phyloP scores from a whole-genome alignment of 2,113 vertebrate species.

The Condylura cristata region DNA sequence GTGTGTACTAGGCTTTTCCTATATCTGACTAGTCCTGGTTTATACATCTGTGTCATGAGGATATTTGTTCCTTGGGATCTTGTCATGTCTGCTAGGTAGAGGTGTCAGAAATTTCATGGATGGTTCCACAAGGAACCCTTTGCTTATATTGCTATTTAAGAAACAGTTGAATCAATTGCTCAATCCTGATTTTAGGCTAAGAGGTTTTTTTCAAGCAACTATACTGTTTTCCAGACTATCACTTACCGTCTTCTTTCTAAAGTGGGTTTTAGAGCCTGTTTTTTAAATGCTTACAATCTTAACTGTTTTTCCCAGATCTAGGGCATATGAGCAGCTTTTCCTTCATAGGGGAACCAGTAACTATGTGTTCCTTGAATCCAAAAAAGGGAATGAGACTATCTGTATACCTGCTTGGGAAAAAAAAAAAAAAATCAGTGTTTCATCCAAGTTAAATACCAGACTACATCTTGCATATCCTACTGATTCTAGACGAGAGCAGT shows the following conservation, averaged over 20 bases:
- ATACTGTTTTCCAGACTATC: background rate
- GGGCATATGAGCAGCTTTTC: background rate
- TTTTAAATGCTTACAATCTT: background rate
- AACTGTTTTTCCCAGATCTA: conserved; percentile 21
- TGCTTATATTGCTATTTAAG: background rate
- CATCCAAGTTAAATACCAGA: background rate
- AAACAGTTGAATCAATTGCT: background rate
- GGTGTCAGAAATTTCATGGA: conserved; percentile 35
- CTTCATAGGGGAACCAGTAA: conserved; percentile 33
- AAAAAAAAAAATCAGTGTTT: background rate
- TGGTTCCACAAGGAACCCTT: background rate
- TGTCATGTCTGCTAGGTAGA: conserved; percentile 8
- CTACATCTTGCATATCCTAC: background rate
- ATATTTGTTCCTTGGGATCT: conserved; percentile 17
- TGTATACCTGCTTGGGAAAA: background rate
- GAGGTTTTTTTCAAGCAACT: background rate
- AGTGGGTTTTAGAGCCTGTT: background rate
- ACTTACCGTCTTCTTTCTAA: background rate
- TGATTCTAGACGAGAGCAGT: background rate
- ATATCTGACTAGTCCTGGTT: background rate
- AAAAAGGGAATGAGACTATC: conserved; percentile 14
- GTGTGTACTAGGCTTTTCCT: background rate
- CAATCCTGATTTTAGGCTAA: background rate
- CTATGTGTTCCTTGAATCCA: background rate
- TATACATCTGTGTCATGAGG: background rate